These are phyloP conservation scores for Mallateleia sp. DNA, from an alignment of 2,888 invertebrate genomes.

Conservation along the genomic window DNA sequence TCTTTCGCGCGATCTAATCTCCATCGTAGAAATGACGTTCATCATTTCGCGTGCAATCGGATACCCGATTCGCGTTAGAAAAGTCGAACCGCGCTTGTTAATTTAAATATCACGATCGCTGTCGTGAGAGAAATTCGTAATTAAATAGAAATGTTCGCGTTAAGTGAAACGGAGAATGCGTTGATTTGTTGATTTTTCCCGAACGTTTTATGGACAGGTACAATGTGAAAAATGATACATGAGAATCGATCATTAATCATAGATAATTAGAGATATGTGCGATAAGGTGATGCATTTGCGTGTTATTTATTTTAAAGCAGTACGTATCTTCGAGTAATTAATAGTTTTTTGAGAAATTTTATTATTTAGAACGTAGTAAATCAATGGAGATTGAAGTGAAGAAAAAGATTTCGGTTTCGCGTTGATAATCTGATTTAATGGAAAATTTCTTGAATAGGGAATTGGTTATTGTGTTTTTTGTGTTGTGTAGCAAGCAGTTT, in stretches of 20 bases:
- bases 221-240: background rate
- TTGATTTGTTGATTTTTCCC: conserved; percentile 10
- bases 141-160: conserved; percentile 55
- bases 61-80: conserved; percentile 28
- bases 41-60: conserved; percentile 53
- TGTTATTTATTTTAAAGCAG: background rate
- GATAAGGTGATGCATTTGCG: background rate
- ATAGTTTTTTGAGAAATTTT: background rate
- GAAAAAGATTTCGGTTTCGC: too few relatives aligned
- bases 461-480: background rate
- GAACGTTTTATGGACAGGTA: background rate
- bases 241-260: background rate
- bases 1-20: conserved; percentile 51
- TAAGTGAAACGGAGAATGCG: conserved; percentile 32
- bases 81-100: conserved; percentile 34
- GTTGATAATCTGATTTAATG: too few relatives aligned
- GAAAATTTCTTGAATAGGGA: too few relatives aligned
- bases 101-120: conserved; percentile 58
- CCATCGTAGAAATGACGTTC: conserved; percentile 55
- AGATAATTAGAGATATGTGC: background rate
- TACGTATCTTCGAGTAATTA: background rate
- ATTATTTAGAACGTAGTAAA: too few relatives aligned
- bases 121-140: conserved; percentile 63
- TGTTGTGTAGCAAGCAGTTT: background rate
- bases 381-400: too few relatives aligned